Evolutionary conservation across 2,888 invertebrate species (phyloP), one percentile per base, ranked within the genome.

Genomic region (Patella pellucida): DNA sequence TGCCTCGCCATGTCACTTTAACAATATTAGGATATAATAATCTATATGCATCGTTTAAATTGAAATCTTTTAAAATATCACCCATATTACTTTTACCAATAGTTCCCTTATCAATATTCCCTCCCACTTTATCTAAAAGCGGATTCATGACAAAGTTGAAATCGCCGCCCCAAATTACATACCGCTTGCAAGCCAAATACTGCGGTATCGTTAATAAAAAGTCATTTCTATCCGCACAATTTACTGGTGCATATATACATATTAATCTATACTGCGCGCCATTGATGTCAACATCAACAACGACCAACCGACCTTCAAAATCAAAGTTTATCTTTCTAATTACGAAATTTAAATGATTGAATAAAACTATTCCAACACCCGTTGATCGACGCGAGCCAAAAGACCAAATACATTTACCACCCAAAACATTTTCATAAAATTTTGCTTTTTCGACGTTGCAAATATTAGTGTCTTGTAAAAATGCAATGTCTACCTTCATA

Each of bases 381-480:
- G 62, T 62, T 15, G 62, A 62, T 3, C 62, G 62, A 4, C 23
- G 19, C 2, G 62, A 62, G 23, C 62, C 62, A 62, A 62, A 62
- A 62, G 62, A 62, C 62, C 62, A 62, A 62, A 62, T 62, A 23
- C 62, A 62, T 62, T 62, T 62, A 1, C 23, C 62, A 9, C 62
- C 62, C 1, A 62, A 62, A 62, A 62, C 14, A 19, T 62, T 62
- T 62, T 62, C 62, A 23, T 62, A 62, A 19, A 62, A 15, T 62
- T 62, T 62, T 0, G 19, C 62, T 19, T 19, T 19, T 11, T 62
- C 62, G 2, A 62, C 15, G 15, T 62, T 62, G 14, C 62, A 23
- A 62, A 62, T 62, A 62, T 62, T 62, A 23, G 62, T 62, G 14
- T 62, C 62, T 62, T 62, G 62, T 62, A 62, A 62, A 11, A 62